Evolutionary conservation across 2,113 vertebrate genomes (phyloP), one percentile per base, ranked within the genome.

Genomic region (Rissa tridactyla): DNA sequence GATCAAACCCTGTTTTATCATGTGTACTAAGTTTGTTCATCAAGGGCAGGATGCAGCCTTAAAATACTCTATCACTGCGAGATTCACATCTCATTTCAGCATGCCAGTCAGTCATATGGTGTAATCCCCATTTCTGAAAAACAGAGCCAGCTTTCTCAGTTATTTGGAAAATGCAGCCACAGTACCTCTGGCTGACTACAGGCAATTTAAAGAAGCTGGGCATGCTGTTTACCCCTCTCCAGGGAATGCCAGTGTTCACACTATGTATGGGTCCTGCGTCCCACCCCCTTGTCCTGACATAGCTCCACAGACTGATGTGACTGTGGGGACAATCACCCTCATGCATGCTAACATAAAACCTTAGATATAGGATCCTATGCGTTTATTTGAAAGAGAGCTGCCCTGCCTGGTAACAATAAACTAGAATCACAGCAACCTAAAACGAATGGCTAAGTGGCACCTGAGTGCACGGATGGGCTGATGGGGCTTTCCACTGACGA

Each of bases 91-190:
- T 70, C 11, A 20, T 32, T 89, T 85, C 2, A 3, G 42, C 46
- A 91, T 58, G 52, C 11, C 46, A 44, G 34, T 52, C 34, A 52
- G 52, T 86, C 84, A 44, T 49, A 57, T 4, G 9, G 47, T 36
- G 8, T 54, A 81, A 90, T 86, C 13, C 8, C 9, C 60, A 40
- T 75, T 92, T 84, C 69, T 84, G 54, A 78, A 75, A 94, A 91
- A 27, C 17, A 84, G 26, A 62, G 7, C 62, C 25, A 84, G 29
- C 65, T 83, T 92, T 88, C 64, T 88, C 76, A 82, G 36, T 61
- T 78, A 64, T 84, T 76, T 92, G 61, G 40, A 92, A 96, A 95
- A 92, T 86, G 69, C 52, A 87, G 49, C 21, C 49, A 23, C 61
- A 36, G 21, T 49, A 84, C 34, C 34, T 87, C 77, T 71, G 70